A percentile compares a stretch with the other conserved stretches of the same genome.
These are phyloP conservation scores for Gallinago jamesoni DNA, from an alignment of 2,113 vertebrate species.

Conservation along the genomic window DNA sequence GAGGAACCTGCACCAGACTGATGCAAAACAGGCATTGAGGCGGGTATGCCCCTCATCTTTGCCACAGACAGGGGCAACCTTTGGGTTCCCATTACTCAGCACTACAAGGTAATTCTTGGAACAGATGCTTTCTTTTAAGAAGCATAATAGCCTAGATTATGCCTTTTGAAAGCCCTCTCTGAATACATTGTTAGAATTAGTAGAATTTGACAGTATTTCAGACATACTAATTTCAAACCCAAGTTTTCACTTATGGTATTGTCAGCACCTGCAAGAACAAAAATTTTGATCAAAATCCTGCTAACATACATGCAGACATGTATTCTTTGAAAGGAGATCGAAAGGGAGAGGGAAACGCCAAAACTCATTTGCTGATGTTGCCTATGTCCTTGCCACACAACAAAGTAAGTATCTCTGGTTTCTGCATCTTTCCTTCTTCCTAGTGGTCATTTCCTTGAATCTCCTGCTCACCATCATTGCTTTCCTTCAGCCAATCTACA, in stretches of 20 bases:
- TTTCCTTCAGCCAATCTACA: neutral
- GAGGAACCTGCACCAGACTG: neutral
- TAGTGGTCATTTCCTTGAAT: neutral
- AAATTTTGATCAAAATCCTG: neutral
- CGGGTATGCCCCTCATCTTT: fast-evolving
- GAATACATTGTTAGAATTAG: neutral
- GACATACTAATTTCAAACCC: neutral
- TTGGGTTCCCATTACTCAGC: neutral
- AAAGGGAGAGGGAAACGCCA: neutral
- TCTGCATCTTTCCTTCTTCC: neutral
- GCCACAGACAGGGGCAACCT: neutral
- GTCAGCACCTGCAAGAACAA: neutral
- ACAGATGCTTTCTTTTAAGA: neutral
- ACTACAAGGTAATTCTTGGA: neutral
- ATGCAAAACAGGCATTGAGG: neutral
- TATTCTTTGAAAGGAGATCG: neutral
- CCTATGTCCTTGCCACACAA: neutral
- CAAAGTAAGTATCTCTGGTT: neutral
- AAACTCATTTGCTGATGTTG: neutral
- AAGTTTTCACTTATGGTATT: neutral
- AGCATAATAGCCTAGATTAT: neutral
- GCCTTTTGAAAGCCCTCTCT: neutral
- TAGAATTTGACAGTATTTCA: neutral
- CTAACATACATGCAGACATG: neutral
- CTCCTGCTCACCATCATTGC: neutral